Conservation (phyloP, 2,797 vertebrate species). For the Microcaecilia unicolor region DNA sequence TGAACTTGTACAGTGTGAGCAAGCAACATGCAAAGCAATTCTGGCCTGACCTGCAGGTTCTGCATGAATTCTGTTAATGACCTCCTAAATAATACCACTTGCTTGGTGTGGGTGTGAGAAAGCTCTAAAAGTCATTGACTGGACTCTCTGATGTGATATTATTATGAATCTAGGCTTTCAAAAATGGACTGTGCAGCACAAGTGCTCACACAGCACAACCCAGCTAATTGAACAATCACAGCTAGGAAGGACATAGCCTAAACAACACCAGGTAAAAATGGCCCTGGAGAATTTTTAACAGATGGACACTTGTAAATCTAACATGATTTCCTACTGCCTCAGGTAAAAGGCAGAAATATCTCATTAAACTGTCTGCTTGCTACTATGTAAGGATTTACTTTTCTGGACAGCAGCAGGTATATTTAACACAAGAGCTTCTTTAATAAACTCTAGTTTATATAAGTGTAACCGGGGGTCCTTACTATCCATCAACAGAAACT, state of each 20-base stretch:
- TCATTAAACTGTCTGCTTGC: slow-evolving; percentile 59
- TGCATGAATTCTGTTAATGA: too few species aligned
- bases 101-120: too few species aligned
- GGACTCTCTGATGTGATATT: slow-evolving; percentile 58
- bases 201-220: slow-evolving; percentile 54
- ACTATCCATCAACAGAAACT: too few species aligned
- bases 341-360: slow-evolving; percentile 55
- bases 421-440: too few species aligned
- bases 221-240: slow-evolving; percentile 56
- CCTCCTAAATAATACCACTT: too few species aligned
- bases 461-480: too few species aligned
- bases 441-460: too few species aligned
- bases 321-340: slow-evolving; percentile 61
- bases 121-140: too few species aligned
- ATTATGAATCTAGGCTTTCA: slow-evolving; percentile 53
- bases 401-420: slow-evolving; percentile 29
- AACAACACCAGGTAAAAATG: slow-evolving; percentile 44
- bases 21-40: too few species aligned
- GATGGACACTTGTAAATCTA: slow-evolving; percentile 63
- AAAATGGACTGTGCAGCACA: slow-evolving; percentile 55
- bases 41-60: too few species aligned
- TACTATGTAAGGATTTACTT: slow-evolving; percentile 37
- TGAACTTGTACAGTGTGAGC: too few species aligned
- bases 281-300: slow-evolving; percentile 55
- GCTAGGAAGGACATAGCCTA: slow-evolving; percentile 52